A percentile compares a stretch with the other conserved stretches of the same genome.
phyloP scores from a whole-genome alignment of 2,113 vertebrate genomes.

The Melanostigma gelatinosum region DNA sequence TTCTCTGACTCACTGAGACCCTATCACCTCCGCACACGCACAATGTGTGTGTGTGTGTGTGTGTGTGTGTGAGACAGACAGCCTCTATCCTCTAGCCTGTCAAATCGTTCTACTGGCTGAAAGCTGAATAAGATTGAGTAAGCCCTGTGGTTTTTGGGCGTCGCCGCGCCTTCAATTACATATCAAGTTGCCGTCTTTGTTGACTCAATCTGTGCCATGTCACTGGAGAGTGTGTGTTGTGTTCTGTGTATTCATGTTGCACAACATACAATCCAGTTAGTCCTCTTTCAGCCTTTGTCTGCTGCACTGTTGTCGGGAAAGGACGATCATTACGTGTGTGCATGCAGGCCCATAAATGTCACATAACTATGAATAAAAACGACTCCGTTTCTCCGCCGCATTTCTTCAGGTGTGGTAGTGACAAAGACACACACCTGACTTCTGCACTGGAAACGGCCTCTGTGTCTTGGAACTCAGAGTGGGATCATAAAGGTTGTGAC shows the following conservation, averaged over 20 bases:
- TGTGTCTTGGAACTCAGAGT: not conserved
- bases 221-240: conserved; percentile 65
- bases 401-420: conserved; percentile 11
- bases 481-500: conserved; percentile 7
- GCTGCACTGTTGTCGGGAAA: conserved; percentile 18
- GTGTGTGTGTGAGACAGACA: conserved; percentile 40
- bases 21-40: not conserved
- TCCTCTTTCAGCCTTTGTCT: conserved; percentile 37
- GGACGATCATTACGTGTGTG: not conserved
- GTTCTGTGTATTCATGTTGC: conserved; percentile 29
- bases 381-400: not conserved
- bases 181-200: conserved; percentile 74
- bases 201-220: conserved; percentile 72
- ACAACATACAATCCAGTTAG: conserved; percentile 48
- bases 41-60: conserved; percentile 29
- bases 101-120: conserved; percentile 19
- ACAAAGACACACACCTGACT: not conserved
- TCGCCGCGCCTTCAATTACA: conserved; percentile 47
- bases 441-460: not conserved
- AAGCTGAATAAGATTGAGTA: conserved; percentile 50
- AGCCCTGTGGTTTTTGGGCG: conserved; percentile 35
- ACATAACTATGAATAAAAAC: not conserved
- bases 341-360: conserved; percentile 8
- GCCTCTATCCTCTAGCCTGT: conserved; percentile 31
- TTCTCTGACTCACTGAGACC: conserved; percentile 33